Percentiles rank a stretch among this genome's conserved stretches.
phyloP scores from a whole-genome alignment of 2,113 vertebrate genomes.

The Chauna torquata region DNA sequence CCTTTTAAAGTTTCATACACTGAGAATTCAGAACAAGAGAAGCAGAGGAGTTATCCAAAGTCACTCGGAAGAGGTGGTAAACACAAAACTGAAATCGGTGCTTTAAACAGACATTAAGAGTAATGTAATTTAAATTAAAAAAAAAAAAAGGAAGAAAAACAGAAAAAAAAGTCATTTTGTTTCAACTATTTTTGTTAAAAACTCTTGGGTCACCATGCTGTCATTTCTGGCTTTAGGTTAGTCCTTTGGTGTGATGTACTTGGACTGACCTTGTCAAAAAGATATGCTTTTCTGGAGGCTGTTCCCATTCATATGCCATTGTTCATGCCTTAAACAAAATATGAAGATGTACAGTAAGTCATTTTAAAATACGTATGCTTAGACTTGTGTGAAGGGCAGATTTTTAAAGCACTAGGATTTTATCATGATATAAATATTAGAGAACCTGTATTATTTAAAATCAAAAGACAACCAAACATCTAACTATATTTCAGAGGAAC shows the following conservation, averaged over 20 bases:
- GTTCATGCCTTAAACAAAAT: constrained; percentile 83
- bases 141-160: not conserved
- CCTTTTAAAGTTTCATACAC: constrained; percentile 61
- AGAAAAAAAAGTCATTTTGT: constrained; percentile 15
- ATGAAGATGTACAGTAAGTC: constrained; percentile 78
- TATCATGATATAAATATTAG: constrained; percentile 68
- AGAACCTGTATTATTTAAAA: constrained; percentile 36
- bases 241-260: constrained; percentile 64
- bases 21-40: constrained; percentile 65
- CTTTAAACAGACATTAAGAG: constrained; percentile 72
- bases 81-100: constrained; percentile 67
- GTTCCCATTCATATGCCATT: constrained; percentile 74
- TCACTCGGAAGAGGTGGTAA: constrained; percentile 58
- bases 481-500: constrained; percentile 1
- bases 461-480: not conserved
- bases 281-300: constrained; percentile 70
- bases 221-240: constrained; percentile 67
- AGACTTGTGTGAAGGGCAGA: constrained; percentile 70
- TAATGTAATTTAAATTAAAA: constrained; percentile 34
- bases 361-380: constrained; percentile 75
- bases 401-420: constrained; percentile 78
- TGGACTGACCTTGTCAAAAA: constrained; percentile 68
- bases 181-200: constrained; percentile 56
- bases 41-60: constrained; percentile 74
- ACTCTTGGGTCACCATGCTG: constrained; percentile 12